phyloP scores from a whole-genome alignment of 2,113 vertebrate genomes.

The Antechinus flavipes region DNA sequence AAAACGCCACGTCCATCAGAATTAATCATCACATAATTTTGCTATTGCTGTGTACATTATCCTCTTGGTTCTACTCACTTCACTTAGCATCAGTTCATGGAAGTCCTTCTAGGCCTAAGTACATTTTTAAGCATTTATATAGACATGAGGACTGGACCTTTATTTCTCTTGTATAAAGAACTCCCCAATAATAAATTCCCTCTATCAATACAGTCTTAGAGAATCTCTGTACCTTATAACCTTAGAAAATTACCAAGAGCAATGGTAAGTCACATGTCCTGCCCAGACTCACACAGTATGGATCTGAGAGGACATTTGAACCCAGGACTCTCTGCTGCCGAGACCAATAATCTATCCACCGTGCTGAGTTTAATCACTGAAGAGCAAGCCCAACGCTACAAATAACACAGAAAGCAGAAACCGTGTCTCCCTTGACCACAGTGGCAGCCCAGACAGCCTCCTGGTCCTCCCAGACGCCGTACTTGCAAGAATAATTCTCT shows the following conservation, averaged over 20 bases:
- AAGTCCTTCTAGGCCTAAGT: too few species aligned
- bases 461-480: neutral
- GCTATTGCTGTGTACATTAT: too few species aligned
- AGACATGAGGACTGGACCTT: neutral
- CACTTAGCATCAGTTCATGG: too few species aligned
- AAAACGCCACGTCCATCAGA: too few species aligned
- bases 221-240: neutral
- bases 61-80: too few species aligned
- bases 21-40: too few species aligned
- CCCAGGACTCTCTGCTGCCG: neutral
- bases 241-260: neutral
- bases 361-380: neutral
- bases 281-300: neutral
- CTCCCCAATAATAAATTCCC: neutral
- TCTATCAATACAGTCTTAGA: neutral
- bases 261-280: neutral
- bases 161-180: neutral
- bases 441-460: neutral
- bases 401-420: neutral
- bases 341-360: neutral
- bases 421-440: neutral
- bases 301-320: neutral
- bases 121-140: neutral
- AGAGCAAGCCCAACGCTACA: neutral
- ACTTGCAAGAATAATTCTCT: slow-evolving; percentile 8